Evolutionary conservation across 37 sponge, comb jelly and placozoan species (phyloP).

Genomic region (Hexactinellida sp.): DNA sequence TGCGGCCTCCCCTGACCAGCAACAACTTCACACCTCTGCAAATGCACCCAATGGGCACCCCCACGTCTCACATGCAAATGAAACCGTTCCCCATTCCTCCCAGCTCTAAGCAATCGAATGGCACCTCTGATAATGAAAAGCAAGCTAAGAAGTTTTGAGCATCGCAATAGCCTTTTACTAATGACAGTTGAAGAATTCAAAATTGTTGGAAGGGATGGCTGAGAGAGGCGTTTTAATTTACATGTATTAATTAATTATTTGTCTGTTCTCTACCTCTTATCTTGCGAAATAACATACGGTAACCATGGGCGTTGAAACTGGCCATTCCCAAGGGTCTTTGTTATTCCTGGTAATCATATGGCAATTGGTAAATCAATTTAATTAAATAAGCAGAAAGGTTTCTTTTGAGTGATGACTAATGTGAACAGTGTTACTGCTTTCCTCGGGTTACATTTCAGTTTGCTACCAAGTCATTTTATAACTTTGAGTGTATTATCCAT

Average conservation of each 20-base stretch:
- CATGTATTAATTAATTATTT: neutral
- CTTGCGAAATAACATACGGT: too few relatives aligned
- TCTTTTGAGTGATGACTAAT: too few relatives aligned
- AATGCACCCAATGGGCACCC: neutral
- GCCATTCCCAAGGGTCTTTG: too few relatives aligned
- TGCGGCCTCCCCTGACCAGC: neutral
- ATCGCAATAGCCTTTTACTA: neutral
- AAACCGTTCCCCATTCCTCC: neutral
- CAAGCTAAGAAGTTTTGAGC: neutral
- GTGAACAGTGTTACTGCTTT: too few relatives aligned
- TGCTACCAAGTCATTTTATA: too few relatives aligned
- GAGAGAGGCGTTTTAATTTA: neutral
- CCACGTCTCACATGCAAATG: neutral
- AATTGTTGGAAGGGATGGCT: neutral
- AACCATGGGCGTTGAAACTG: too few relatives aligned
- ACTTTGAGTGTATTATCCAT: too few relatives aligned
- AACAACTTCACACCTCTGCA: neutral
- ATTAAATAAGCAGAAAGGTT: too few relatives aligned
- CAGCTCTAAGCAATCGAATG: neutral
- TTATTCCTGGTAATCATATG: too few relatives aligned
- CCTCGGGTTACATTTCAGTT: too few relatives aligned
- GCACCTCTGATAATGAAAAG: conserved; percentile 6
- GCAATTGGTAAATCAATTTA: too few relatives aligned
- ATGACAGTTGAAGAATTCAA: neutral
- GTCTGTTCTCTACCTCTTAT: neutral